Conservation (phyloP, 2,888 invertebrate species). For the Oasisia sp. region DNA sequence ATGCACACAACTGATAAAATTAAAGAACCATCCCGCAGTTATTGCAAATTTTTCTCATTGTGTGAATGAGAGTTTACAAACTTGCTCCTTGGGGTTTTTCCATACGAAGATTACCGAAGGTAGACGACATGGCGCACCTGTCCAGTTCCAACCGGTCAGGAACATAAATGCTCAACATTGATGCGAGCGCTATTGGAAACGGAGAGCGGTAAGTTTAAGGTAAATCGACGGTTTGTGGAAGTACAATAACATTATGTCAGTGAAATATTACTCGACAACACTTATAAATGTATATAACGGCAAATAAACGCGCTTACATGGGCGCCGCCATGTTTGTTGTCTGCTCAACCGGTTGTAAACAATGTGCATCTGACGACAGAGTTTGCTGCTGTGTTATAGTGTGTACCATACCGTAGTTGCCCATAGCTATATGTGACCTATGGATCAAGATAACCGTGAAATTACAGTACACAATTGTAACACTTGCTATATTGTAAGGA, state of each 20-base stretch:
- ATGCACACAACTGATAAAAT: neutral
- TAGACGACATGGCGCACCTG: constrained; percentile 44
- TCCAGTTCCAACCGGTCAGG: constrained; percentile 64
- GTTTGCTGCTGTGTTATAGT: neutral
- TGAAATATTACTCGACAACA: constrained; percentile 17
- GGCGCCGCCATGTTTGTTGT: constrained; percentile 58
- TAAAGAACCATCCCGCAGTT: constrained; percentile 18
- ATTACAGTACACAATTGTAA: neutral
- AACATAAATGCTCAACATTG: constrained; percentile 28
- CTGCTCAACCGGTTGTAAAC: constrained; percentile 26
- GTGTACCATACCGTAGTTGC: neutral
- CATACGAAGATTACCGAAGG: constrained; percentile 52
- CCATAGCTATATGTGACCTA: neutral
- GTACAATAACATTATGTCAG: neutral
- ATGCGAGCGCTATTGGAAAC: neutral
- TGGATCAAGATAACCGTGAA: neutral
- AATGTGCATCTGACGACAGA: constrained; percentile 14
- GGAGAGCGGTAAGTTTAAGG: constrained; percentile 20
- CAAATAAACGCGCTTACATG: constrained; percentile 37
- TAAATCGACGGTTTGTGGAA: constrained; percentile 17
- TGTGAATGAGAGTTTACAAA: constrained; percentile 1
- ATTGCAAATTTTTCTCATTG: neutral
- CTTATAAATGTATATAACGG: neutral
- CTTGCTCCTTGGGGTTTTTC: constrained; percentile 32
- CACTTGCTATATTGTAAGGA: neutral